Conservation (phyloP, 2,113 vertebrate species). For the Menura novaehollandiae region DNA sequence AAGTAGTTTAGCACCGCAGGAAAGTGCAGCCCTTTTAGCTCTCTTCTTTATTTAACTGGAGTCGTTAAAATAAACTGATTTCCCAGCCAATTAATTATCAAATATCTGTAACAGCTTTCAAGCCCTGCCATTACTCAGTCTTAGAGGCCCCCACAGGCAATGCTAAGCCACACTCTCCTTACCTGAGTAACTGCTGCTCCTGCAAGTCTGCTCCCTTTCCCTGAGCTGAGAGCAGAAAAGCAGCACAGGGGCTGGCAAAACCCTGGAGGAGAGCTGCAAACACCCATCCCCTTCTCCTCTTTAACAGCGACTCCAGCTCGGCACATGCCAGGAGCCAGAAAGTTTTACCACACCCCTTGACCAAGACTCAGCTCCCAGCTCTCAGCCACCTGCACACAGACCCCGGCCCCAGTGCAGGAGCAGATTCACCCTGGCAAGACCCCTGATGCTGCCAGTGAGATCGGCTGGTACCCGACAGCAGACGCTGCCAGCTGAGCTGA, state of each 20-base stretch:
- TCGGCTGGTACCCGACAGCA: accelerated
- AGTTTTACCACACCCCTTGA: accelerated
- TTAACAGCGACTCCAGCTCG: background rate
- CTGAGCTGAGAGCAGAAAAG: background rate
- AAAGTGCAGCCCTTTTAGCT: conserved; percentile 38
- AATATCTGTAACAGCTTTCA: conserved; percentile 64
- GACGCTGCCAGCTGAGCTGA: background rate
- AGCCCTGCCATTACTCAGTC: conserved; percentile 23
- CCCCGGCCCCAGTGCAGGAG: accelerated
- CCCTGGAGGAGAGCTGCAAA: background rate
- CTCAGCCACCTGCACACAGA: accelerated
- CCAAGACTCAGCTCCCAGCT: background rate
- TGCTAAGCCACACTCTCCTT: background rate
- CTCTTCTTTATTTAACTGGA: conserved; percentile 60
- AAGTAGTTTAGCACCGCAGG: conserved; percentile 29
- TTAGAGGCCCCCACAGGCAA: conserved; percentile 13
- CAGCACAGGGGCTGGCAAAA: background rate
- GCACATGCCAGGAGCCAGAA: accelerated
- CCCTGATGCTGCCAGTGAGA: background rate
- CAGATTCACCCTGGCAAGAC: background rate
- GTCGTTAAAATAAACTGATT: conserved; percentile 58
- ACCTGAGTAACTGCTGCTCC: conserved; percentile 13
- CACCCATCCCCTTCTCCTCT: background rate
- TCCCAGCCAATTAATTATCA: conserved; percentile 59
- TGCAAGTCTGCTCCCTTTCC: background rate